These are phyloP conservation scores for Heloderma charlesbogerti DNA, from an alignment of 2,113 vertebrate genomes.

Conservation along the genomic window DNA sequence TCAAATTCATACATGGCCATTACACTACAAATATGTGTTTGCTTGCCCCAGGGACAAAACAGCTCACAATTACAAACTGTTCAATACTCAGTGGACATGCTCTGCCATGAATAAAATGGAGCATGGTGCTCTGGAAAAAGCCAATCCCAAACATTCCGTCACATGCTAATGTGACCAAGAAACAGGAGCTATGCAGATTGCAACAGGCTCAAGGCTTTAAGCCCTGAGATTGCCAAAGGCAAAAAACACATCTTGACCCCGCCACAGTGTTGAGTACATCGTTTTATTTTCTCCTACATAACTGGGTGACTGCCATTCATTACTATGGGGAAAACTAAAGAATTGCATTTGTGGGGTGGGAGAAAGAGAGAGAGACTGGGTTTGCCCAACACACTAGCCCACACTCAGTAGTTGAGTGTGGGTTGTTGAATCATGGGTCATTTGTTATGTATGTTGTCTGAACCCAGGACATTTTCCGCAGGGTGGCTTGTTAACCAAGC, in stretches of 20 bases:
- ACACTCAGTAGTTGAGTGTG: no score
- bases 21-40: background rate
- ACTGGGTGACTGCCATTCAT: background rate
- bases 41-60: conserved; percentile 1
- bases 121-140: no score
- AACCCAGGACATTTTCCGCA: no score
- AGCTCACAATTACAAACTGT: conserved; percentile 19
- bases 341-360: background rate
- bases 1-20: conserved; percentile 10
- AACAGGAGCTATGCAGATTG: background rate
- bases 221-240: background rate
- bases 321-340: background rate
- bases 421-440: no score
- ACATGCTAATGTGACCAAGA: background rate
- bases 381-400: no score
- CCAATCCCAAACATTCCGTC: background rate
- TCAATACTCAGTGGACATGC: background rate
- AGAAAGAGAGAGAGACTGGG: background rate
- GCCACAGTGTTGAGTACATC: background rate
- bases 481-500: no score
- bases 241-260: background rate
- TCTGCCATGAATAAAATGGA: background rate
- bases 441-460: no score
- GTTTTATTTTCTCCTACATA: background rate
- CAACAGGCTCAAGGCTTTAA: background rate